Evolutionary conservation across 2,888 invertebrate species (phyloP), one percentile per base, ranked within the genome.

Genomic region (Euplagia quadripunctaria): DNA sequence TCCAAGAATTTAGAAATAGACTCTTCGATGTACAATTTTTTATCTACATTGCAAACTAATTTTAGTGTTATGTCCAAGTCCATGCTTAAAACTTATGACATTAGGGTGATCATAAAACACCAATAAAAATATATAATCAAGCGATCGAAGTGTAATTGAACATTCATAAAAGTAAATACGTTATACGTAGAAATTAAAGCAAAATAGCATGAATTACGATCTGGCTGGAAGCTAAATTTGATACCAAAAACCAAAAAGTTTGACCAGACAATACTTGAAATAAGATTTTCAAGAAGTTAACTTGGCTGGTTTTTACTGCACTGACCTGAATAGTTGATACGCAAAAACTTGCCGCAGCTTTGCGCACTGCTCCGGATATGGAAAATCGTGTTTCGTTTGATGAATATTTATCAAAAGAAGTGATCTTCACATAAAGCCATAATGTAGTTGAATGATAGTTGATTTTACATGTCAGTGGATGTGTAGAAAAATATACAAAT

Each of bases 291-390:
- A 52, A 68, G 68, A 55, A 42, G 42, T 68, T 52, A 68, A 68
- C 55, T 68, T 68, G 52, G n/a, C 68, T 55, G 11, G 55, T 58
- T 71, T 66, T 71, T 71, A 63, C 71, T 67, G 71, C 51, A 67
- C n/a, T 67, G 71, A 67, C 71, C 66, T 61, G 49, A 67, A 71
- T 71, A 71, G 41, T 41, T 17, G 46, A 51, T 52, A 20, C 46
- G 16, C 31, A 71, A 71, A 71, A 63, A 67, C 61, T 67, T 67
- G 41, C n/a, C 69, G 61, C 67, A 68, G 20, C 46, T 61, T 69
- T 58, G 61, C 61, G 61, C 43, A 69, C 43, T 46, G 55, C 41
- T 68, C 46, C 16, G 49, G 46, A 61, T 46, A 46, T 61, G 49
- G 16, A 31, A 46, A 61, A 69, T 46, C n/a, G 43, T 7, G 58